A percentile compares a stretch with the other conserved stretches of the same genome.
Evolutionary conservation across 2,113 vertebrate genomes (phyloP).

Genomic region (Tenebrosternarchus preto): DNA sequence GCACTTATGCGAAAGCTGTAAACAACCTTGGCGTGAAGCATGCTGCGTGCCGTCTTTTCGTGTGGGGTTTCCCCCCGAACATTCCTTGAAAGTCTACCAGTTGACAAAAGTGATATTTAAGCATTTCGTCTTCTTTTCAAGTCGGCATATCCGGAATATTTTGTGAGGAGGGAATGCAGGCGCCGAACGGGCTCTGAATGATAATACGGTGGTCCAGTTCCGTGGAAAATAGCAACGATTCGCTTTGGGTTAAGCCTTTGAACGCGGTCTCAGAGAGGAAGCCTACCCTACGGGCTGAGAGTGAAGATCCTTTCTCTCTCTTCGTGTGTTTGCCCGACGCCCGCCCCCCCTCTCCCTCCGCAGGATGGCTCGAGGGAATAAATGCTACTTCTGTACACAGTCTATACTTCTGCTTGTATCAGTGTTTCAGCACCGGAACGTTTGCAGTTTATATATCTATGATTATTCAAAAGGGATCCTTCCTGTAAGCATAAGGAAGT

Average conservation of each 20-base stretch:
- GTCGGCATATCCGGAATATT: slow-evolving; percentile 23
- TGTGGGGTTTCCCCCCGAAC: background rate
- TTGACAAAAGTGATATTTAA: slow-evolving; percentile 49
- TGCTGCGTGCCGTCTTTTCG: slow-evolving; percentile 24
- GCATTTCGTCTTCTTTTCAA: slow-evolving; percentile 4
- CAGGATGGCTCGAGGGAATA: too few species aligned
- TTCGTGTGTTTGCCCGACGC: background rate
- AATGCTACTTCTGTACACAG: background rate
- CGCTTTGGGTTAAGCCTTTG: slow-evolving; percentile 1
- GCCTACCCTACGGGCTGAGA: background rate
- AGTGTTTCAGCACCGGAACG: background rate
- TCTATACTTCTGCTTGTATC: background rate
- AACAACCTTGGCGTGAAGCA: slow-evolving; percentile 36
- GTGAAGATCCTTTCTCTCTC: background rate
- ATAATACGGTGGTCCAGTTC: background rate
- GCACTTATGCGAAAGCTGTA: slow-evolving; percentile 40
- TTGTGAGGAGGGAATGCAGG: slow-evolving; percentile 4
- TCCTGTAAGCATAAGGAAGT: slow-evolving; percentile 19
- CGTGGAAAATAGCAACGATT: background rate
- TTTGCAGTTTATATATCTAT: background rate
- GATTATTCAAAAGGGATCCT: background rate
- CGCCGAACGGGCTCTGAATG: slow-evolving; percentile 35
- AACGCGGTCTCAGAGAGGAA: background rate
- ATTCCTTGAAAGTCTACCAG: slow-evolving; percentile 44
- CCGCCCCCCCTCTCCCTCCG: background rate